phyloP scores from a whole-genome alignment of 2,113 vertebrate species.

The Phaethornis superciliosus region DNA sequence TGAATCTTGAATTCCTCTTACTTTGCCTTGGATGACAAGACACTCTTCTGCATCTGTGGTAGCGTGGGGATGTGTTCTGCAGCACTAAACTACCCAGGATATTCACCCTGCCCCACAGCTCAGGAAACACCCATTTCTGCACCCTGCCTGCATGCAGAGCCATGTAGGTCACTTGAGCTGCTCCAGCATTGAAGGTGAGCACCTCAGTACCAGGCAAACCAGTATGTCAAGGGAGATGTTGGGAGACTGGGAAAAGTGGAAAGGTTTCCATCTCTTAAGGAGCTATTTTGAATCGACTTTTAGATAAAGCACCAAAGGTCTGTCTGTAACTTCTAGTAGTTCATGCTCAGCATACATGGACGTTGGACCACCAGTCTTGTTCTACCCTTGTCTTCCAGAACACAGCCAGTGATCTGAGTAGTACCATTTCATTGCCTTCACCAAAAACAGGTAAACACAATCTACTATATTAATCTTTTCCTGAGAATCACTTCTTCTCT shows the following conservation, averaged over 20 bases:
- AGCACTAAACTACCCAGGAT: background rate
- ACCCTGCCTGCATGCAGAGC: background rate
- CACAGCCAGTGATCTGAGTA: background rate
- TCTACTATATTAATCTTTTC: background rate
- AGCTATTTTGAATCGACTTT: background rate
- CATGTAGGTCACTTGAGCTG: background rate
- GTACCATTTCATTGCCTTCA: background rate
- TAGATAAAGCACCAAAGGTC: background rate
- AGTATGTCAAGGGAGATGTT: rapidly evolving
- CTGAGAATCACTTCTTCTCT: background rate
- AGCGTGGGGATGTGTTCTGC: background rate
- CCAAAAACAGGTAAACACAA: background rate
- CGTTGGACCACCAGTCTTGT: background rate
- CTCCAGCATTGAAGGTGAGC: background rate
- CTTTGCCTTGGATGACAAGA: background rate
- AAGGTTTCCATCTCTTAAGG: background rate
- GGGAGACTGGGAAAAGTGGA: background rate
- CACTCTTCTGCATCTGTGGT: background rate
- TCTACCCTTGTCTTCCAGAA: background rate
- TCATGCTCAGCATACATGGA: background rate
- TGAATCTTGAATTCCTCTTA: too few relatives aligned
- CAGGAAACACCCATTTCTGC: background rate
- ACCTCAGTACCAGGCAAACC: background rate
- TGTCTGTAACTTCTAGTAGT: background rate
- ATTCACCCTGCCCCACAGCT: too few relatives aligned